Evolutionary conservation across 2,797 vertebrate genomes (phyloP).

Genomic region (Sparidentex hasta): DNA sequence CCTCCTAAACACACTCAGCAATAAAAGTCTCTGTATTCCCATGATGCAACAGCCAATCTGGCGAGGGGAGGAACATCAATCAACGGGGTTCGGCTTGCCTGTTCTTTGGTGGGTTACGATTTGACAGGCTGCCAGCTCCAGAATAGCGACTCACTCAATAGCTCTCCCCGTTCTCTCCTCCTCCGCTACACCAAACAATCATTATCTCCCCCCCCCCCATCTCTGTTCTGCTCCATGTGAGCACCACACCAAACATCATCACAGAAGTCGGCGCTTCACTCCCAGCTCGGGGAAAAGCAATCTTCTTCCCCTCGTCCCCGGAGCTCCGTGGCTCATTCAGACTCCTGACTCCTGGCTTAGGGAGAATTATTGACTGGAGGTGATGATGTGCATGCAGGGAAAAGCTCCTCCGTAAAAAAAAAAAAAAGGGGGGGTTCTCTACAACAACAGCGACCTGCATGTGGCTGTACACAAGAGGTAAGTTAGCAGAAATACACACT

Average conservation of each 20-base stretch:
- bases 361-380: slow-evolving; percentile 57
- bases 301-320: slow-evolving; percentile 45
- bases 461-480: slow-evolving; percentile 21
- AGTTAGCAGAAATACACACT: slow-evolving; percentile 1
- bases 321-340: slow-evolving; percentile 59
- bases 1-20: slow-evolving; percentile 43
- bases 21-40: slow-evolving; percentile 58
- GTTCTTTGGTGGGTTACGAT: slow-evolving; percentile 52
- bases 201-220: slow-evolving; percentile 64
- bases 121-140: slow-evolving; percentile 68
- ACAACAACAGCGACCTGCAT: slow-evolving; percentile 22
- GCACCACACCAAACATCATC: slow-evolving; percentile 66
- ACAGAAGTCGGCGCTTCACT: slow-evolving; percentile 49
- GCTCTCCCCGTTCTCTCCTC: slow-evolving; percentile 50
- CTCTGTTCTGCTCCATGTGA: slow-evolving; percentile 60
- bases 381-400: slow-evolving; percentile 28
- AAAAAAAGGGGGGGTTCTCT: slow-evolving; percentile 8
- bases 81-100: slow-evolving; percentile 49
- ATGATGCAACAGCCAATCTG: slow-evolving; percentile 63
- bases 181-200: slow-evolving; percentile 74
- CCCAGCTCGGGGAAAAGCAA: slow-evolving; percentile 68
- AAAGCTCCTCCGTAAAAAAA: slow-evolving; percentile 35
- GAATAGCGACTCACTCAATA: slow-evolving; percentile 68
- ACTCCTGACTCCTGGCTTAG: slow-evolving; percentile 42
- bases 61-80: slow-evolving; percentile 67